Percentiles rank a stretch among this genome's conserved stretches.
phyloP scores from a whole-genome alignment of 2,797 vertebrate genomes.

The Tolypeutes matacus region DNA sequence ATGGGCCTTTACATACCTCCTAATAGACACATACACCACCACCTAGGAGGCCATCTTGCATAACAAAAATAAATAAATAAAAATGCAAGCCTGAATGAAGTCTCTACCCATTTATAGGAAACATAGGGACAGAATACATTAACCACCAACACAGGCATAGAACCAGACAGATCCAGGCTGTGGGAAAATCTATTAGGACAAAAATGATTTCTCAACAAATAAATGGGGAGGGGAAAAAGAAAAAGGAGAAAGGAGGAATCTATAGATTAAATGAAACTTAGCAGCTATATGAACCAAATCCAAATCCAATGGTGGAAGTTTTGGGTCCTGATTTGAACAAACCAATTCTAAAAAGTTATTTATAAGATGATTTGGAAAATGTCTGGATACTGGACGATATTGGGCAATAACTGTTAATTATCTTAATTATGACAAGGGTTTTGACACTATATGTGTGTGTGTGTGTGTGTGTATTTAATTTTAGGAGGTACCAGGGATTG shows the following conservation, averaged over 20 bases:
- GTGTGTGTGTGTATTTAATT: no score
- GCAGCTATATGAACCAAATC: slow-evolving; percentile 36
- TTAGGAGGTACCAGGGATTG: no score
- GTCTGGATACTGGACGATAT: not conserved
- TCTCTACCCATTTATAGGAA: not conserved
- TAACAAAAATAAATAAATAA: not conserved
- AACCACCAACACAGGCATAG: not conserved
- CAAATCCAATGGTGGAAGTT: not conserved
- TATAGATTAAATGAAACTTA: not conserved
- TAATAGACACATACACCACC: not conserved
- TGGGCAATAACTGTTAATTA: not conserved
- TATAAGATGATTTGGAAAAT: slow-evolving; percentile 8
- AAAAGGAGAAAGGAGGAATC: not conserved
- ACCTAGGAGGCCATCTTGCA: not conserved
- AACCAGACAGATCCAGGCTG: not conserved
- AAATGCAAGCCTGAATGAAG: not conserved
- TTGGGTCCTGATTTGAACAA: not conserved
- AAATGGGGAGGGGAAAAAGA: not conserved
- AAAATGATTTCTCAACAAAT: slow-evolving; percentile 35
- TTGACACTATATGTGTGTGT: not conserved
- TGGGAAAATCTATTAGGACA: not conserved
- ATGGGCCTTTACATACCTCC: not conserved
- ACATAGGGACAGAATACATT: not conserved
- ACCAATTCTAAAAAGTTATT: slow-evolving; percentile 9
- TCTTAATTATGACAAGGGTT: not conserved